Evolutionary conservation across 2,113 vertebrate genomes (phyloP).

Genomic region (Beaufortia kweichowensis): DNA sequence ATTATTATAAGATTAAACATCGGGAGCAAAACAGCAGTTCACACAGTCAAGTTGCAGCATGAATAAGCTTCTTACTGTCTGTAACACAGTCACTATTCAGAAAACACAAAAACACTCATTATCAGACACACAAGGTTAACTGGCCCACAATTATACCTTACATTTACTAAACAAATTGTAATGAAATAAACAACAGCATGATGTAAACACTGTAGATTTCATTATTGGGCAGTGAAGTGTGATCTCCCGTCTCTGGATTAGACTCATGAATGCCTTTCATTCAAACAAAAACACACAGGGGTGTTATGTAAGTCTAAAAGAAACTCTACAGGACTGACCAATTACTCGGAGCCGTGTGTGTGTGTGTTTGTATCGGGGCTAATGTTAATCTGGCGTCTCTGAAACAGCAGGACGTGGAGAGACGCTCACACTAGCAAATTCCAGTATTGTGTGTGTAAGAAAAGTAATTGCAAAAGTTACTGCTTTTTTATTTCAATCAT

Average conservation of each 20-base stretch:
- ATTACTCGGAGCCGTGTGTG: conserved; percentile 25
- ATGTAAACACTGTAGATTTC: not conserved
- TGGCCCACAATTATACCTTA: not conserved
- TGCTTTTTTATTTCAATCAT: too few relatives aligned
- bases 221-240: conserved; percentile 8
- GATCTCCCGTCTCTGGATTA: conserved; percentile 8
- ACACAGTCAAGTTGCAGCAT: conserved; percentile 19
- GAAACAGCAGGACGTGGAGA: conserved; percentile 26
- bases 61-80: conserved; percentile 11
- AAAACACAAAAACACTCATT: conserved; percentile 12
- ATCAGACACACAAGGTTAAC: not conserved
- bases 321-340: conserved; percentile 20
- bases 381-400: conserved; percentile 43
- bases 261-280: not conserved
- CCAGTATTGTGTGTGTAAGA: not conserved
- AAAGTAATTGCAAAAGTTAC: too few relatives aligned
- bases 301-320: conserved; percentile 20
- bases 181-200: not conserved
- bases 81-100: not conserved
- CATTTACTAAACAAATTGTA: not conserved
- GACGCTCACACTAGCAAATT: conserved; percentile 40
- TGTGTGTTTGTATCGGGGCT: not conserved
- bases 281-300: conserved; percentile 17
- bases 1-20: conserved; percentile 48
- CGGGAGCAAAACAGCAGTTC: conserved; percentile 40